These are phyloP conservation scores for Lethenteron reissneri DNA, from an alignment of 2,113 vertebrate species.

Conservation along the genomic window DNA sequence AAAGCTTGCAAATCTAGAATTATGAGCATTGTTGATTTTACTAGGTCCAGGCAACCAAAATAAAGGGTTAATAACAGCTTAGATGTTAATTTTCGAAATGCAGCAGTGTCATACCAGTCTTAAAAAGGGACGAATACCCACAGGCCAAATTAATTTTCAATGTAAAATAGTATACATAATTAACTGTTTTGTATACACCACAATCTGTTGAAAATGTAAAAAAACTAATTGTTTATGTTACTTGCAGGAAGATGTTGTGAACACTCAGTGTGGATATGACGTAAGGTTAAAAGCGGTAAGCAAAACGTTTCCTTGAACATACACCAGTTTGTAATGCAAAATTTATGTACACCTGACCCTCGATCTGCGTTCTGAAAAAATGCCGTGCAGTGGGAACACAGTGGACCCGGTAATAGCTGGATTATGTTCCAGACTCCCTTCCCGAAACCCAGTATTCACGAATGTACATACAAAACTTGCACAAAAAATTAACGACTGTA, in stretches of 20 bases:
- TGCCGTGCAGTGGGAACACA: not conserved
- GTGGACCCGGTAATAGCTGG: no score
- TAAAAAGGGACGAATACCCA: no score
- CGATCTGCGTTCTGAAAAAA: slow-evolving; percentile 2
- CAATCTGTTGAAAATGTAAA: no score
- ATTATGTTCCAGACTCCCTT: not conserved
- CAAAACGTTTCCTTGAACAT: slow-evolving; percentile 9
- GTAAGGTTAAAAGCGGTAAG: slow-evolving; percentile 43
- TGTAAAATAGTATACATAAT: no score
- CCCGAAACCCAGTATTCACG: not conserved
- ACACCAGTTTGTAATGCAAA: not conserved
- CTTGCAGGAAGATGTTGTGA: slow-evolving; percentile 53
- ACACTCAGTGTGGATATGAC: slow-evolving; percentile 69
- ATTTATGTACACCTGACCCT: not conserved
- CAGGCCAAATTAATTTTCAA: no score
- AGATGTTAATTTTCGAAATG: no score
- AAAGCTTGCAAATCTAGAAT: no score
- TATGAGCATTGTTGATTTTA: no score
- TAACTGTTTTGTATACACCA: no score
- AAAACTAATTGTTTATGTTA: not conserved
- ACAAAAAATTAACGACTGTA: not conserved
- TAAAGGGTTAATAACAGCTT: no score
- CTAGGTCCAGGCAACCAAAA: no score
- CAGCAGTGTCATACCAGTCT: no score
- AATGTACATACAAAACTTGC: not conserved